These are phyloP conservation scores for Panulirus ornatus DNA, from an alignment of 1,140 invertebrate genomes.

Conservation along the genomic window DNA sequence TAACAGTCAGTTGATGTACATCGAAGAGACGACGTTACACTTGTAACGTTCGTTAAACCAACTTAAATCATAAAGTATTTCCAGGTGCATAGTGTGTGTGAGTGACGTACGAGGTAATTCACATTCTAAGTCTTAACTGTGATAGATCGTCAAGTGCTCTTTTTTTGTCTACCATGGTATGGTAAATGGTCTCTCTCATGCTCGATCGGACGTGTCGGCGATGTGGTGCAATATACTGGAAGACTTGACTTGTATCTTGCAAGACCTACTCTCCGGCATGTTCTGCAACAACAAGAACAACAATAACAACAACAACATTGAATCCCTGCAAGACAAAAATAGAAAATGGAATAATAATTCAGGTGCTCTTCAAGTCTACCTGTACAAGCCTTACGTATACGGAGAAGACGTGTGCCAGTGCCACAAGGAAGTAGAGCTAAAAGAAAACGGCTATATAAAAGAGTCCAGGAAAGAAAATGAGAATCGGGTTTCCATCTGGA, in stretches of 20 bases:
- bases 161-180: too few relatives aligned
- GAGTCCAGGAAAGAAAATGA: background rate
- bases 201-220: conserved; percentile 14
- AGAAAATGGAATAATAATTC: background rate
- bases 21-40: too few relatives aligned
- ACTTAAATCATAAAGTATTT: too few relatives aligned
- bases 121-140: too few relatives aligned
- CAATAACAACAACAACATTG: conserved; percentile 58
- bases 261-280: conserved; percentile 53
- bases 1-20: too few relatives aligned
- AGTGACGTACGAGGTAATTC: too few relatives aligned
- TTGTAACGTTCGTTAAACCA: too few relatives aligned
- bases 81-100: too few relatives aligned
- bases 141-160: too few relatives aligned
- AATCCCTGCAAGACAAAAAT: conserved; percentile 36
- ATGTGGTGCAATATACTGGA: conserved; percentile 58
- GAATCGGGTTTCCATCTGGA: background rate
- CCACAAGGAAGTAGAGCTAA: background rate
- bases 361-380: background rate
- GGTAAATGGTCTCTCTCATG: conserved; percentile 1
- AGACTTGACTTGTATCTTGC: conserved; percentile 39
- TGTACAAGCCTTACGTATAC: background rate
- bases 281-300: conserved; percentile 62
- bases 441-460: background rate
- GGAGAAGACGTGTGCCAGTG: background rate